Conservation (phyloP, 2,113 vertebrate species). For the Lates calcarifer region DNA sequence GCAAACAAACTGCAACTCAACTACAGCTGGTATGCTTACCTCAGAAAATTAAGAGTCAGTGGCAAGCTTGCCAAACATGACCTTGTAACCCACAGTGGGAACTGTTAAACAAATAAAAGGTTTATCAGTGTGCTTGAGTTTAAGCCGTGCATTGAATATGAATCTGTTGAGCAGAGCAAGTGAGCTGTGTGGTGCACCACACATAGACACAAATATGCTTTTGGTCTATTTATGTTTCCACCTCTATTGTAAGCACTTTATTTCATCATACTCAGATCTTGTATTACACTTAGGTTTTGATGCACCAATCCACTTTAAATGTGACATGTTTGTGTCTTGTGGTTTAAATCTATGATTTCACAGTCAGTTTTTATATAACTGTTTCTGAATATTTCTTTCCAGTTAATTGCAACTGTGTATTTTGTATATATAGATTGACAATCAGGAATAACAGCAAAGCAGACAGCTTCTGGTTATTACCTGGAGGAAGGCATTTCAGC, state of each 20-base stretch:
- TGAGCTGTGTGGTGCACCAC: not conserved
- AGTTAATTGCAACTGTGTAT: not conserved
- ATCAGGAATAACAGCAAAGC: not conserved
- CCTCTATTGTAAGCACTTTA: not conserved
- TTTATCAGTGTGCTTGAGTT: not conserved
- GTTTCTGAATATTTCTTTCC: not conserved
- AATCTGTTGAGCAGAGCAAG: not conserved
- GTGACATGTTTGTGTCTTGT: not conserved
- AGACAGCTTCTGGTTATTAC: constrained; percentile 34
- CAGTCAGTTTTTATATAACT: not conserved
- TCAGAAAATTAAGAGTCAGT: not conserved
- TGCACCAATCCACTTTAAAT: not conserved
- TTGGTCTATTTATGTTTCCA: not conserved
- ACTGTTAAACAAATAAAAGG: not conserved
- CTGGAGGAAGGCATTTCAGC: constrained; percentile 89
- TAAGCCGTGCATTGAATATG: not conserved
- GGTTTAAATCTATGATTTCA: not conserved
- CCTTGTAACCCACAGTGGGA: not conserved
- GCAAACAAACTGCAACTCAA: not conserved
- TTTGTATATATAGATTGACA: not conserved
- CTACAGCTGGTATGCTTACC: not conserved
- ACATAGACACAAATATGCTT: not conserved
- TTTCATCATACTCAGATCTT: not conserved
- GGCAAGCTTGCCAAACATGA: not conserved
- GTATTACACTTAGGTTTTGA: not conserved